Percentiles rank a stretch among this genome's conserved stretches.
These are phyloP conservation scores for Lordiphosa stackelbergi DNA, from an alignment of 1,140 invertebrate species.

Conservation along the genomic window DNA sequence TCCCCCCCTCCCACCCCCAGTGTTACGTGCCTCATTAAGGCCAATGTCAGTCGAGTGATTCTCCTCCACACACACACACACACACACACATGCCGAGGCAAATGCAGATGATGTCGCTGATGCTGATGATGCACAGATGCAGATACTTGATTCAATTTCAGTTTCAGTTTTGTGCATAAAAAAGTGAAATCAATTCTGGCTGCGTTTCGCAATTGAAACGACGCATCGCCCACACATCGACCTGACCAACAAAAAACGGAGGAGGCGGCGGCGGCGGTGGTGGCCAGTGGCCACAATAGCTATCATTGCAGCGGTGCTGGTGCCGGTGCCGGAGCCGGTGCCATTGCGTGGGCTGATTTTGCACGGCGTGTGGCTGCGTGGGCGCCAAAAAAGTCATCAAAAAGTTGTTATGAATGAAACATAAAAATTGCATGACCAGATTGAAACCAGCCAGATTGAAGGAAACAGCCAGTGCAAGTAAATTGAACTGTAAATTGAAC, in stretches of 20 bases:
- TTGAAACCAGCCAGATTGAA: constrained; percentile 25
- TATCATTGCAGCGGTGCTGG: neutral
- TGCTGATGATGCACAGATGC: constrained; percentile 21
- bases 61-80: constrained; percentile 23
- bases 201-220: constrained; percentile 62
- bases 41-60: constrained; percentile 67
- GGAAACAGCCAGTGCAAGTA: constrained; percentile 1
- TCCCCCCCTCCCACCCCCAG: neutral
- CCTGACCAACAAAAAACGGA: neutral
- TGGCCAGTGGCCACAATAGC: neutral
- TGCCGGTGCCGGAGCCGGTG: neutral
- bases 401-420: constrained; percentile 13
- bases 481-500: constrained; percentile 15
- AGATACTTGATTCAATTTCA: constrained; percentile 24
- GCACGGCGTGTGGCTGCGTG: constrained; percentile 16
- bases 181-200: constrained; percentile 66
- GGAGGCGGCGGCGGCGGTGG: neutral
- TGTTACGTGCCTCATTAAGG: constrained; percentile 68
- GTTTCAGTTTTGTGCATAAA: constrained; percentile 20
- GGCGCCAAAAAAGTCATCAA: constrained; percentile 2
- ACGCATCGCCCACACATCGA: constrained; percentile 17
- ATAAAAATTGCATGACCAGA: constrained; percentile 8
- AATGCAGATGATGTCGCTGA: constrained; percentile 7
- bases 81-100: constrained; percentile 8
- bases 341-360: constrained; percentile 4